Percentiles rank a stretch among this genome's conserved stretches.
Conservation (phyloP, 2,797 vertebrate species). For the Mus minutoides region DNA sequence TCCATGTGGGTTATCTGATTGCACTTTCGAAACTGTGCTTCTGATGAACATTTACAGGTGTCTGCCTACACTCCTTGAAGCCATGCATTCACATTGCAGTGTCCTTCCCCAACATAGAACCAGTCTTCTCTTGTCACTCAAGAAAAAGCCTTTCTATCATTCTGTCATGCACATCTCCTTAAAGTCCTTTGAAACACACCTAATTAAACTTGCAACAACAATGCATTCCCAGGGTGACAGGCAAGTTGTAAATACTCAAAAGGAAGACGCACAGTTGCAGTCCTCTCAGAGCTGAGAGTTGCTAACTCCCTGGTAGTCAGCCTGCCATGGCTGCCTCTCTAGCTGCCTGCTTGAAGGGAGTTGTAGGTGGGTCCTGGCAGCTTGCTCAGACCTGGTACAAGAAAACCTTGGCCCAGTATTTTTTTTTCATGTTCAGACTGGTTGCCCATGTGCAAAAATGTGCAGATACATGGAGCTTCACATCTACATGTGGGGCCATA, state of each 20-base stretch:
- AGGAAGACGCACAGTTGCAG: slow-evolving; percentile 5
- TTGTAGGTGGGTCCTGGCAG: background rate
- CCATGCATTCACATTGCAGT: background rate
- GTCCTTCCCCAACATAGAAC: background rate
- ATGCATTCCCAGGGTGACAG: background rate
- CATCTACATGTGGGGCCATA: background rate
- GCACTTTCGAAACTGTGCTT: background rate
- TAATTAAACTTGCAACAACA: slow-evolving; percentile 53
- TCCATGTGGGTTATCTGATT: background rate
- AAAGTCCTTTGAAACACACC: background rate
- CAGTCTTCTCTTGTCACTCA: too few species aligned
- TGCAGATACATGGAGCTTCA: background rate
- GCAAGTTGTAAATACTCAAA: background rate
- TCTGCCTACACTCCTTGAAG: background rate
- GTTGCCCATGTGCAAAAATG: background rate
- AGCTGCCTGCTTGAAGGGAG: background rate
- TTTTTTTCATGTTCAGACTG: background rate
- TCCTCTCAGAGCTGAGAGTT: slow-evolving; percentile 15
- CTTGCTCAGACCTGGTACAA: background rate
- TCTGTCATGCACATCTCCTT: background rate
- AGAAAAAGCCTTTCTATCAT: background rate
- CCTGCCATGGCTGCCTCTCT: background rate
- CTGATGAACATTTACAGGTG: background rate
- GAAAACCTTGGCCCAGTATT: background rate
- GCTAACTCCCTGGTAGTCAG: background rate